These are phyloP conservation scores for Odontomyia ornata DNA, from an alignment of 2,888 invertebrate genomes.

Conservation along the genomic window DNA sequence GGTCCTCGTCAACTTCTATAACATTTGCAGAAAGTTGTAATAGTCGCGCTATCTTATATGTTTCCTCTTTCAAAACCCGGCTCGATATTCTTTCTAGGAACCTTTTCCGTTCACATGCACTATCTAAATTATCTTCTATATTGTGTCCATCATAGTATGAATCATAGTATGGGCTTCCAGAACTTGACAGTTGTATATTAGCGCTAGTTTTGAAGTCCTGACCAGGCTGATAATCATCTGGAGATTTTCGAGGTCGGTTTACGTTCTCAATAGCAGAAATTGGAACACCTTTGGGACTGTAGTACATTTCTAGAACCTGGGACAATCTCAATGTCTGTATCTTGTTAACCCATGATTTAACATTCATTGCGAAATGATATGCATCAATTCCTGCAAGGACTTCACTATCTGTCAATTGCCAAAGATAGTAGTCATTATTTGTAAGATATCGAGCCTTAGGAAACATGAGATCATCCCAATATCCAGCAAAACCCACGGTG, in stretches of 20 bases:
- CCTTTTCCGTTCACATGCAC: conserved; percentile 51
- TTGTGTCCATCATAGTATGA: conserved; percentile 41
- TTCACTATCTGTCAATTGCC: conserved; percentile 75
- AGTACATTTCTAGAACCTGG: conserved; percentile 75
- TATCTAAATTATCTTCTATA: conserved; percentile 45
- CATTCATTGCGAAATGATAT: conserved; percentile 65
- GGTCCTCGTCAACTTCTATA: conserved; percentile 57
- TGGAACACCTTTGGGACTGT: conserved; percentile 70
- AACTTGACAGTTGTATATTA: conserved; percentile 47
- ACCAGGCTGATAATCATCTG: not conserved
- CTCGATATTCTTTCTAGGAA: conserved; percentile 51
- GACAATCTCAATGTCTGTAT: conserved; percentile 68
- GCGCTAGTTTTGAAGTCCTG: conserved; percentile 51
- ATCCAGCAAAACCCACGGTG: conserved; percentile 67
- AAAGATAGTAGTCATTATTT: conserved; percentile 63
- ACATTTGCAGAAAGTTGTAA: conserved; percentile 54
- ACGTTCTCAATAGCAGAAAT: conserved; percentile 67
- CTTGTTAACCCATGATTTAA: conserved; percentile 67
- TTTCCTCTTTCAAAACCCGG: conserved; percentile 56
- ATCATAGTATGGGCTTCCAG: not conserved
- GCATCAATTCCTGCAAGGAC: conserved; percentile 76
- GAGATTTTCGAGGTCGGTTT: conserved; percentile 56
- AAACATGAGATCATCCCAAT: conserved; percentile 73
- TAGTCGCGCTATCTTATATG: conserved; percentile 58
- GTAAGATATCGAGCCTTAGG: conserved; percentile 69